These are phyloP conservation scores for Ardeotis arabs DNA, from an alignment of 2,113 vertebrate species.

Conservation along the genomic window DNA sequence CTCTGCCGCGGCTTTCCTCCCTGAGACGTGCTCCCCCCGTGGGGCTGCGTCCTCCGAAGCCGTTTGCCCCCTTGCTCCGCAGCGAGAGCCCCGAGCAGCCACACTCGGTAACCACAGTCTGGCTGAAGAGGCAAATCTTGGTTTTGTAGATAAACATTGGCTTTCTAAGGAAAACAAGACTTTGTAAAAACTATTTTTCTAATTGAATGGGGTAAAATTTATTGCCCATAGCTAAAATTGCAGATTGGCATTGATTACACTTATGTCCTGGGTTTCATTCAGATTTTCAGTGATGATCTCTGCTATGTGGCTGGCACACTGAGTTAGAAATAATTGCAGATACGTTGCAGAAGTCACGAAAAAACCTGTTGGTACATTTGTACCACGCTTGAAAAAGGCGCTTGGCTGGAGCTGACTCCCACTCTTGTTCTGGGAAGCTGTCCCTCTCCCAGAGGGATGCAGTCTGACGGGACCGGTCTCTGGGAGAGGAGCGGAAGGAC, in stretches of 20 bases:
- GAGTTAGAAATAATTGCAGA: background rate
- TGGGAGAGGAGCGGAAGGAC: background rate
- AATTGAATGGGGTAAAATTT: background rate
- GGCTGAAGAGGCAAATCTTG: background rate
- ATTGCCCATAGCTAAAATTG: background rate
- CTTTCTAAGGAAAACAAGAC: background rate
- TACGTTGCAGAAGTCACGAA: background rate
- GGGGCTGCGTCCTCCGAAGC: background rate
- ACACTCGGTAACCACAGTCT: rapidly evolving
- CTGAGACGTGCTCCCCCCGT: rapidly evolving
- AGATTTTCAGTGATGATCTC: background rate
- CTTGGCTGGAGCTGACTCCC: background rate
- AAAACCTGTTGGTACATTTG: background rate
- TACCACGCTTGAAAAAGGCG: rapidly evolving
- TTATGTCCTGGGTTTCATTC: background rate
- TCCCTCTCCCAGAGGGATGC: background rate
- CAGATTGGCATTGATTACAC: background rate
- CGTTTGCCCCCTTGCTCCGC: background rate
- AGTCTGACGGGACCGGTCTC: background rate
- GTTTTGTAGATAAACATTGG: background rate
- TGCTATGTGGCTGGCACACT: background rate
- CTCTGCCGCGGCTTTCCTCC: background rate
- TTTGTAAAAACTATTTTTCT: background rate
- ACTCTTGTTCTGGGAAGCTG: background rate
- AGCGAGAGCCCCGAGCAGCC: background rate